These are phyloP conservation scores for Marmota flaviventris DNA, from an alignment of 2,113 vertebrate genomes.

Conservation along the genomic window DNA sequence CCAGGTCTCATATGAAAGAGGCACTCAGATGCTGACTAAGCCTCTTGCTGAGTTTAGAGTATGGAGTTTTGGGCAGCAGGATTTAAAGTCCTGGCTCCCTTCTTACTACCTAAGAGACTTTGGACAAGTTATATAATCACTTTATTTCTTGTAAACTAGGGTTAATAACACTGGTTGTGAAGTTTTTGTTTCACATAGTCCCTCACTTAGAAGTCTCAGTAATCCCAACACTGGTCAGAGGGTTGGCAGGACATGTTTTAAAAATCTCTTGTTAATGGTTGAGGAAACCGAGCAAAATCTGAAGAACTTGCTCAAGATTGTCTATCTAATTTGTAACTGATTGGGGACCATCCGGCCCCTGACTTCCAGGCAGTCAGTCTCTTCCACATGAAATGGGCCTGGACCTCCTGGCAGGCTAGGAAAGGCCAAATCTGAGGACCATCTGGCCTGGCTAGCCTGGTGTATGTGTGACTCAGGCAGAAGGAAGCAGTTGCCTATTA, in stretches of 20 bases:
- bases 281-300: background rate
- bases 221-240: background rate
- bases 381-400: background rate
- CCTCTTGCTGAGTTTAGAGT: background rate
- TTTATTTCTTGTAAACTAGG: background rate
- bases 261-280: background rate
- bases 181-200: background rate
- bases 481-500: constrained; percentile 34
- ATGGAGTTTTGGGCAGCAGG: background rate
- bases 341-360: background rate
- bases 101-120: no score
- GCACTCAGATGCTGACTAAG: background rate
- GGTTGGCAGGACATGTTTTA: background rate
- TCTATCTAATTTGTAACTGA: background rate
- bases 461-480: background rate
- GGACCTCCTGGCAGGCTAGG: background rate
- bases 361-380: background rate
- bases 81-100: background rate
- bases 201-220: background rate
- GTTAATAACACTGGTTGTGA: background rate
- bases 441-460: background rate
- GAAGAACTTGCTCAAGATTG: background rate
- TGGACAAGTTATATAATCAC: background rate
- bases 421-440: background rate
- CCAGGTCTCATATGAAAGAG: accelerated